Percentiles rank a stretch among this genome's conserved stretches.
Conservation (phyloP, 2,797 vertebrate genomes). For the Crocidura indochinensis region DNA sequence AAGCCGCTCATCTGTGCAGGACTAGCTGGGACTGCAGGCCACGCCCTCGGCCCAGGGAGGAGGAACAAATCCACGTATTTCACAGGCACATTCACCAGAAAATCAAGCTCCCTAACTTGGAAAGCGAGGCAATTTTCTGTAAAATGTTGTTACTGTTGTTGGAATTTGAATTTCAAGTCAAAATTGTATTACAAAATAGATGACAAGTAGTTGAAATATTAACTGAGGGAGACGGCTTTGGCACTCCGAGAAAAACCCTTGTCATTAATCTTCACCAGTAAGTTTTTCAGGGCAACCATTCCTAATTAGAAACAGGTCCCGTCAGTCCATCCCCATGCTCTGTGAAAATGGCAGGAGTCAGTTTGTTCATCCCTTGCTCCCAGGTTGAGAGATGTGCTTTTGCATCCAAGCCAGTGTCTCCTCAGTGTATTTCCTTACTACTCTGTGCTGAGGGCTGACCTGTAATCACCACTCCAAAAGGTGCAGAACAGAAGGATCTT, state of each 20-base stretch:
- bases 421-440: constrained; percentile 36
- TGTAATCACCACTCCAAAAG: constrained; percentile 22
- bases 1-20: background rate
- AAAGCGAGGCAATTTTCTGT: constrained; percentile 73
- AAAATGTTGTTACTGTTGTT: constrained; percentile 69
- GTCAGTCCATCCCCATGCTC: constrained; percentile 51
- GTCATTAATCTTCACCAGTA: constrained; percentile 81
- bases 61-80: constrained; percentile 13
- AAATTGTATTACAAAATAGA: constrained; percentile 78
- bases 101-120: constrained; percentile 51
- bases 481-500: constrained; percentile 41
- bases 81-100: constrained; percentile 15
- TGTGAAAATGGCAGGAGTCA: background rate
- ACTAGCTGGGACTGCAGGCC: background rate
- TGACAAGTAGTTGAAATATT: constrained; percentile 84
- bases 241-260: constrained; percentile 72
- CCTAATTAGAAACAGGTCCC: constrained; percentile 81
- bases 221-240: constrained; percentile 76
- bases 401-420: constrained; percentile 67
- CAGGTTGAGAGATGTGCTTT: background rate
- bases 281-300: constrained; percentile 72
- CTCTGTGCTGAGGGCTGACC: constrained; percentile 11
- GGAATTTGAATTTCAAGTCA: constrained; percentile 76
- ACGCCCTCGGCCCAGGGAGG: background rate
- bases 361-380: background rate